Conservation (phyloP, 2,113 vertebrate species). For the Chlorodrepanis virens region DNA sequence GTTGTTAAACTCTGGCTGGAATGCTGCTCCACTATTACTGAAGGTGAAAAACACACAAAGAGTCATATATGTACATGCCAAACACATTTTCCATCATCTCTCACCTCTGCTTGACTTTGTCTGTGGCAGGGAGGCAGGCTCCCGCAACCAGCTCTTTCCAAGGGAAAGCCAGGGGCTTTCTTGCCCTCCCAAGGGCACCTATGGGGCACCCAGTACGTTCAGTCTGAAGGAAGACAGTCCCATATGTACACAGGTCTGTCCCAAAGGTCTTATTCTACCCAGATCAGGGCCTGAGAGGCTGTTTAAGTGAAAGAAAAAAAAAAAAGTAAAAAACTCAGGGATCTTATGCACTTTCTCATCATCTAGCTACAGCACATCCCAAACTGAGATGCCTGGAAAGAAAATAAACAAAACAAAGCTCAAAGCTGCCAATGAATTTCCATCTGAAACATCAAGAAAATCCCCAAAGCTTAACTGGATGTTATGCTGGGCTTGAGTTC, state of each 20-base stretch:
- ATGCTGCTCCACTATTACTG: not conserved
- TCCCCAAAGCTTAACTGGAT: not conserved
- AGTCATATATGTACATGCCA: not conserved
- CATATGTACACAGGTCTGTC: not conserved
- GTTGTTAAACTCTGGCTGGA: not conserved
- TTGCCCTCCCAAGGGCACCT: not conserved
- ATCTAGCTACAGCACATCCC: not conserved
- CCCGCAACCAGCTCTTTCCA: not conserved
- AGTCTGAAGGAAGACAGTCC: not conserved
- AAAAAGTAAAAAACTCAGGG: not conserved
- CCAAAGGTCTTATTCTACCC: not conserved
- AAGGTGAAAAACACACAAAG: not conserved
- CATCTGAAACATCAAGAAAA: constrained; percentile 6
- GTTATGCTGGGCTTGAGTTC: not conserved
- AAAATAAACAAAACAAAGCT: constrained; percentile 22
- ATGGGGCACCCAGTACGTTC: fast-evolving
- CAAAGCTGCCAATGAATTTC: not conserved
- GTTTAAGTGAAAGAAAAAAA: not conserved
- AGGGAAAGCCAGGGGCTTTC: not conserved
- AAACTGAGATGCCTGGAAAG: not conserved
- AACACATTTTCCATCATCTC: not conserved
- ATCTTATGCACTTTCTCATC: not conserved
- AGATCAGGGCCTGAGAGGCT: not conserved
- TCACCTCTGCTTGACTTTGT: not conserved
- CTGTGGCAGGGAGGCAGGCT: not conserved